A percentile compares a stretch with the other conserved stretches of the same genome.
phyloP scores from a whole-genome alignment of 2,888 invertebrate genomes.

The Isotomurus palustris region DNA sequence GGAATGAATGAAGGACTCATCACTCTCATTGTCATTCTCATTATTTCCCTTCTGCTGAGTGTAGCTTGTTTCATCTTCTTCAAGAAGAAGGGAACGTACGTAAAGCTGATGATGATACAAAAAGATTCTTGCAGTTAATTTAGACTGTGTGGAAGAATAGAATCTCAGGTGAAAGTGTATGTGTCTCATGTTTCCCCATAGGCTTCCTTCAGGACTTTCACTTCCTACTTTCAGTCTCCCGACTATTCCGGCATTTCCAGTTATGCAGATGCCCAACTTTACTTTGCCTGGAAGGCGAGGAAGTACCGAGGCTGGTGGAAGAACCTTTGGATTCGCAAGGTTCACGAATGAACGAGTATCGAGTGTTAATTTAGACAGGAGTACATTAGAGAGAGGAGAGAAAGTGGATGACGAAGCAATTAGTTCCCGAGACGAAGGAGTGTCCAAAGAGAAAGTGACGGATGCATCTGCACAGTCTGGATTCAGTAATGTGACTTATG shows the following conservation, averaged over 20 bases:
- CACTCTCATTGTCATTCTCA: conserved; percentile 32
- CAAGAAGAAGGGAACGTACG: conserved; percentile 15
- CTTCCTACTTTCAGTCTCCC: background rate
- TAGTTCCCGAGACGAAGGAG: background rate
- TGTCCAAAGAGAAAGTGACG: conserved; percentile 10
- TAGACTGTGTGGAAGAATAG: background rate
- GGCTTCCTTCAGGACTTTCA: too few species aligned
- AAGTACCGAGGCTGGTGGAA: conserved; percentile 18
- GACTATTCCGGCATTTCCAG: conserved; percentile 5
- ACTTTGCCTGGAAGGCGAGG: conserved; percentile 11
- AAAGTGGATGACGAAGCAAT: conserved; percentile 22
- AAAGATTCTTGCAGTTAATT: background rate
- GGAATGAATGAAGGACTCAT: conserved; percentile 25
- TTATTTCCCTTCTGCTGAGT: conserved; percentile 23
- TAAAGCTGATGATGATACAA: background rate
- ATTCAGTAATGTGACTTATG: conserved; percentile 26
- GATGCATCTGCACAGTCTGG: conserved; percentile 23
- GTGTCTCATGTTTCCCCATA: too few species aligned
- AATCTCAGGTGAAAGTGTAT: too few species aligned
- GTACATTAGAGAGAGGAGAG: conserved; percentile 17
- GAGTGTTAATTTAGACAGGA: conserved; percentile 22
- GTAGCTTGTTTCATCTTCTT: conserved; percentile 32
- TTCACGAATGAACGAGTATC: conserved; percentile 40
- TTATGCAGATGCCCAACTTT: conserved; percentile 15
- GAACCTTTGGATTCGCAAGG: conserved; percentile 40